These are phyloP conservation scores for Gerris buenoi DNA, from an alignment of 1,140 invertebrate species.

Conservation along the genomic window DNA sequence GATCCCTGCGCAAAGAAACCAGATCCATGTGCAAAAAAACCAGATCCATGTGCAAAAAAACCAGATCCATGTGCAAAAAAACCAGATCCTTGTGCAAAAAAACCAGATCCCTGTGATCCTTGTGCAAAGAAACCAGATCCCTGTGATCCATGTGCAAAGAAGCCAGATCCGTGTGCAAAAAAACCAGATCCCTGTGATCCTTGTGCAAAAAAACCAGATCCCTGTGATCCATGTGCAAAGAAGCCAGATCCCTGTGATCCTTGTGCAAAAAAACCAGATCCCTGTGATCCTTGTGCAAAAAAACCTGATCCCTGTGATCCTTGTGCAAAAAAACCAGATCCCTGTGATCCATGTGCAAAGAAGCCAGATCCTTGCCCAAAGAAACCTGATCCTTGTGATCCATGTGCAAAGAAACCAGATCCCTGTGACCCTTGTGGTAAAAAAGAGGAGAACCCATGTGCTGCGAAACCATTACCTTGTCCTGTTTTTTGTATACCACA, in stretches of 20 bases:
- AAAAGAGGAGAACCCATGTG: slow-evolving; percentile 8
- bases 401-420: too few relatives aligned
- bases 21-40: slow-evolving; percentile 8
- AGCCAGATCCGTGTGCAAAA: neutral
- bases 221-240: too few relatives aligned
- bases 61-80: slow-evolving; percentile 11
- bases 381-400: slow-evolving; percentile 10
- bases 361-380: slow-evolving; percentile 10
- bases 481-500: neutral
- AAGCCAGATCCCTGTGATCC: too few relatives aligned
- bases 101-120: too few relatives aligned
- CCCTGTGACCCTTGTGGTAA: neutral
- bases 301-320: slow-evolving; percentile 2
- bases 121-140: slow-evolving; percentile 4
- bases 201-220: slow-evolving; percentile 10
- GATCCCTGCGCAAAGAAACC: slow-evolving; percentile 4
- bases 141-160: slow-evolving; percentile 5
- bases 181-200: slow-evolving; percentile 8
- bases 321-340: neutral
- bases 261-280: too few relatives aligned
- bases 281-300: neutral
- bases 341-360: slow-evolving; percentile 6
- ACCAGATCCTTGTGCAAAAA: too few relatives aligned
- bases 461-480: neutral
- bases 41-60: slow-evolving; percentile 10